Evolutionary conservation across 35 echinoderm and acorn worm species (phyloP).

Genomic region (Holothuria glaberrima): DNA sequence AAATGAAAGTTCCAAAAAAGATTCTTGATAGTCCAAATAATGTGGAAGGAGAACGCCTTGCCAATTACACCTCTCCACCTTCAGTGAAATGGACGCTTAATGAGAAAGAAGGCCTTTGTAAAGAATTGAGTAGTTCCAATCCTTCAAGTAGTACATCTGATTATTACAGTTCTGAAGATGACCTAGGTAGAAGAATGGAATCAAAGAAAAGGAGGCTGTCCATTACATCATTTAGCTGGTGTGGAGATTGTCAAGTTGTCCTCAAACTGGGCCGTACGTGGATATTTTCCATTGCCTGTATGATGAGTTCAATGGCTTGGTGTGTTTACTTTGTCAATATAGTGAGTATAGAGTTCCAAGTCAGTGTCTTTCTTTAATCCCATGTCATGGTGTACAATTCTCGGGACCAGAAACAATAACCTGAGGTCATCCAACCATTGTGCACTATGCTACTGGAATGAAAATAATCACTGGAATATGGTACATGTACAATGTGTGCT

Average conservation of each 20-base stretch:
- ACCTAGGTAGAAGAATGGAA: background rate
- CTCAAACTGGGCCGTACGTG: slow-evolving; percentile 36
- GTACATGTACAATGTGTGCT: too few relatives aligned
- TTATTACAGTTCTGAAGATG: background rate
- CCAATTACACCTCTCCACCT: background rate
- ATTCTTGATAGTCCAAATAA: slow-evolving; percentile 9
- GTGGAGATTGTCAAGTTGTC: slow-evolving; percentile 28
- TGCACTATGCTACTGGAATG: too few relatives aligned
- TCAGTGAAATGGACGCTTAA: background rate
- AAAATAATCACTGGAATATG: too few relatives aligned
- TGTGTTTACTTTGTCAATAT: slow-evolving; percentile 44
- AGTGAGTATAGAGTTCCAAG: slow-evolving; percentile 5
- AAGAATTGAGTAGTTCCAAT: slow-evolving; percentile 13
- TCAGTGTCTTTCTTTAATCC: too few relatives aligned
- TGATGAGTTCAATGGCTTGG: slow-evolving; percentile 46
- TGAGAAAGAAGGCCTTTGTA: slow-evolving; percentile 37
- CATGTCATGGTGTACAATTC: too few relatives aligned
- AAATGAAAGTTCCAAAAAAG: background rate
- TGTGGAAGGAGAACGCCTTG: slow-evolving; percentile 12
- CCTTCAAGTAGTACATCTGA: background rate
- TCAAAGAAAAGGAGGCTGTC: background rate
- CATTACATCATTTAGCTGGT: background rate
- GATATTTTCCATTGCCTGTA: slow-evolving; percentile 37
- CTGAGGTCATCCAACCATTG: too few relatives aligned
- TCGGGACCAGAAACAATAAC: too few relatives aligned